Base-by-base conservation (phyloP, 1,140 invertebrate genomes). In the Temnothorax longispinosus region DNA sequence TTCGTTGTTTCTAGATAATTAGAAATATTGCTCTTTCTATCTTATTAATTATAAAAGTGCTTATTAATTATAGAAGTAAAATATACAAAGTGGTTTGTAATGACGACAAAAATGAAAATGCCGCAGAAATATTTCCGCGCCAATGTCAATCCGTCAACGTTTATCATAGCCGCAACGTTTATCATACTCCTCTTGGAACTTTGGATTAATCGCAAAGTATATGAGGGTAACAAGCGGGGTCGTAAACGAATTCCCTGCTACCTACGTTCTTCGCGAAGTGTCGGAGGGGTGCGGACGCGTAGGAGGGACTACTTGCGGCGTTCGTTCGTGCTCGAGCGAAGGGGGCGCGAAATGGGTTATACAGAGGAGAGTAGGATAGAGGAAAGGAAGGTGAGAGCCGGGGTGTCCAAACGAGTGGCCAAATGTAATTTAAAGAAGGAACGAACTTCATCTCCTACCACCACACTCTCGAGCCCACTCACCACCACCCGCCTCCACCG, bases 341-440 rank as follows among this genome's bases (percentile, higher is more conserved):
- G 60, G 50, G 76, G 64, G 11, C 32, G 62, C 52, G 85, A 82
- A 78, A 86, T 72, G 60, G 80, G 38, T 62, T 85, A 76, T 4
- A 85, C 21, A 18, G 35, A 21, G 27, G 21, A 50, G 44, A 41
- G 47, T 38, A 52, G 65, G n/a, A 88, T 62, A 86, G 44, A 84
- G 58, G 81, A 77, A 84, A 69, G 80, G 71, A 38, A 69, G 52
- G 78, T 54, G 85, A 78, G 86, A 84, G 74, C 75, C 69, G 85
- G 89, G 76, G 90, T 91, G 88, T 85, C 88, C 88, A 92, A 92
- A 91, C 92, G 92, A 94, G 93, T 93, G 92, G 93, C 93, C 93
- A 93, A 94, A 94, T 93, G 92, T 93, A 94, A 94, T 94, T 93
- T 94, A 93, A 94, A 94, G 92, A 93, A 93, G 92, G 87, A 93